Base-by-base conservation (phyloP, 2,888 invertebrate species). In the Calliscelio sp. region DNA sequence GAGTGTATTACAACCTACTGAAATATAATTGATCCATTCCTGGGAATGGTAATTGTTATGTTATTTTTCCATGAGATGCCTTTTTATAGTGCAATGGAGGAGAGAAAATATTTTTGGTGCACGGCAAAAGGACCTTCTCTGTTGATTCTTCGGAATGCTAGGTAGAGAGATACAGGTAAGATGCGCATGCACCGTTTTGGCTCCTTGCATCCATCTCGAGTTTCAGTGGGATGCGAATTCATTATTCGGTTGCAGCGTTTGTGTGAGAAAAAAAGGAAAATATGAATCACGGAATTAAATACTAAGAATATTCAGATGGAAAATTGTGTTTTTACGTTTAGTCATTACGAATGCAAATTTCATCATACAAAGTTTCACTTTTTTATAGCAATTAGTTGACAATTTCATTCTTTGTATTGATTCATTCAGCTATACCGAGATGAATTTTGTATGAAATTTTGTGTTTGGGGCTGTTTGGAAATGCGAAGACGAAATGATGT, bases 171-270 rank as follows among this genome's bases (percentile, higher is more conserved):
- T 71, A 24, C 79, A 79, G 70, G 70, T 79, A 79, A 79, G 70
- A 79, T 79, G 79, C 79, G 79, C 79, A 79, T 79, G 79, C 79
- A 79, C 79, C 71, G 38, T 46, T 53, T 49, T 46, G 55, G 55
- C 63, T 71, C 20, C 55, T 79, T 25, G 75, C 59, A 77, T 77
- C 77, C 66, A 77, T 77, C 77, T 63, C 71, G 46, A 79, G 71
- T 55, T 71, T 79, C 57, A 53, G 71, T 44, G 63, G 63, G 71
- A 71, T 71, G 71, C 63, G 51, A 79, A 71, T 79, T 79, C 71
- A 79, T 79, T 79, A 71, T 79, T 79, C 63, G 14, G 71, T 53
- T 71, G 71, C 57, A 53, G 79, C 71, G 49, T 61, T 70, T 61
- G 53, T 49, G 61, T 53, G 46, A 41, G n/a, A 28, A 66, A 77